phyloP scores from a whole-genome alignment of 2,113 vertebrate genomes.

The Felis chaus region DNA sequence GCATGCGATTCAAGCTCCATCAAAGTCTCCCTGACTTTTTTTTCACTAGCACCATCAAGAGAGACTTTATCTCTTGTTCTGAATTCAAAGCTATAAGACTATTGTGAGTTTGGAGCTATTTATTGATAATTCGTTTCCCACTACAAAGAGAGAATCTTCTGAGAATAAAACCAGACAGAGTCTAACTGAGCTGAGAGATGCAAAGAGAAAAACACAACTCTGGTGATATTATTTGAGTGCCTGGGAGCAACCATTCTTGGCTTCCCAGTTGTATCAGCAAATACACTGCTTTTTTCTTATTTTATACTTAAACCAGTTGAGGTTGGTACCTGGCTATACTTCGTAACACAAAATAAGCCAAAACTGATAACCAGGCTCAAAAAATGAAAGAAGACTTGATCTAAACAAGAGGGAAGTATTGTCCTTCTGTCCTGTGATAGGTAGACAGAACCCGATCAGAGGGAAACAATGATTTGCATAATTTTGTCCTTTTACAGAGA shows the following conservation, averaged over 20 bases:
- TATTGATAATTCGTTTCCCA: background rate
- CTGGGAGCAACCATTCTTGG: background rate
- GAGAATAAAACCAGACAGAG: background rate
- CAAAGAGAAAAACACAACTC: background rate
- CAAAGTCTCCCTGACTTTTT: background rate
- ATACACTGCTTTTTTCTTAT: background rate
- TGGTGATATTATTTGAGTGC: background rate
- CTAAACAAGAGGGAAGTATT: background rate
- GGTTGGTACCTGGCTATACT: background rate
- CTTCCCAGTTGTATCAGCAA: background rate
- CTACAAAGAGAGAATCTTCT: background rate
- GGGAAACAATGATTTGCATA: background rate
- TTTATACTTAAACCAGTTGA: background rate
- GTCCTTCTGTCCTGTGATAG: background rate
- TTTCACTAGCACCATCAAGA: background rate
- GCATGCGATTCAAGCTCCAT: background rate
- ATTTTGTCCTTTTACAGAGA: background rate
- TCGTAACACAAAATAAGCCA: background rate
- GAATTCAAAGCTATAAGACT: background rate
- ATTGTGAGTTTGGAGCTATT: background rate
- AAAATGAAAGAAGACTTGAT: background rate
- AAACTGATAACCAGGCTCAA: conserved; percentile 40
- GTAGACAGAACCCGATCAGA: background rate
- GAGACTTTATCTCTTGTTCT: background rate
- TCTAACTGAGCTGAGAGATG: background rate